Percentiles rank a stretch among this genome's conserved stretches.
phyloP scores from a whole-genome alignment of 1,140 invertebrate species.

The Papilio glaucus region DNA sequence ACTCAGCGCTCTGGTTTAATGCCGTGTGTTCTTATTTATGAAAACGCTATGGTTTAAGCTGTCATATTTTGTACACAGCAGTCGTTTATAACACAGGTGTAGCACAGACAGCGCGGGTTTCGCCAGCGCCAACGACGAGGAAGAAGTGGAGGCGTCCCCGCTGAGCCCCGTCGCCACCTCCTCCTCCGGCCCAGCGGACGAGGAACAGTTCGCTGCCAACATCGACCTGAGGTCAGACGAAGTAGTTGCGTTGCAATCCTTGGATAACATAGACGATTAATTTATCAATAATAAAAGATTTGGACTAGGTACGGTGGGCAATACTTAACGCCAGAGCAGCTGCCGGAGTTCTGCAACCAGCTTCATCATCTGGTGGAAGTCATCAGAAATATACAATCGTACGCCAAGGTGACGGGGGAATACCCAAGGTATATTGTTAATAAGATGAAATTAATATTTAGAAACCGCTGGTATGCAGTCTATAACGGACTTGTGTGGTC shows the following conservation, averaged over 20 bases:
- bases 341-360: constrained; percentile 78
- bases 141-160: constrained; percentile 43
- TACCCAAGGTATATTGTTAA: constrained; percentile 64
- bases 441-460: not conserved
- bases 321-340: constrained; percentile 74
- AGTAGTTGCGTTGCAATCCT: no score
- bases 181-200: constrained; percentile 49
- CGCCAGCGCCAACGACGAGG: constrained; percentile 55
- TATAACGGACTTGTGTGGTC: no score
- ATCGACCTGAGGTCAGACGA: constrained; percentile 73
- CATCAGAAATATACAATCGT: constrained; percentile 77
- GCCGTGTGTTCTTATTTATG: no score
- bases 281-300: no score
- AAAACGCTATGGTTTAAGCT: no score
- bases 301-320: constrained; percentile 71
- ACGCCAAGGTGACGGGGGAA: constrained; percentile 71
- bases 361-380: constrained; percentile 74
- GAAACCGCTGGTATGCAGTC: not conserved
- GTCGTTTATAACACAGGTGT: constrained; percentile 28
- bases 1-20: no score
- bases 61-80: no score
- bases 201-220: constrained; percentile 64
- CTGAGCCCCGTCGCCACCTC: constrained; percentile 36
- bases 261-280: no score
- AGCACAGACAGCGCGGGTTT: constrained; percentile 67